Evolutionary conservation across 35 echinoderm and acorn worm genomes (phyloP).

Genomic region (Ophioderma brevispina): DNA sequence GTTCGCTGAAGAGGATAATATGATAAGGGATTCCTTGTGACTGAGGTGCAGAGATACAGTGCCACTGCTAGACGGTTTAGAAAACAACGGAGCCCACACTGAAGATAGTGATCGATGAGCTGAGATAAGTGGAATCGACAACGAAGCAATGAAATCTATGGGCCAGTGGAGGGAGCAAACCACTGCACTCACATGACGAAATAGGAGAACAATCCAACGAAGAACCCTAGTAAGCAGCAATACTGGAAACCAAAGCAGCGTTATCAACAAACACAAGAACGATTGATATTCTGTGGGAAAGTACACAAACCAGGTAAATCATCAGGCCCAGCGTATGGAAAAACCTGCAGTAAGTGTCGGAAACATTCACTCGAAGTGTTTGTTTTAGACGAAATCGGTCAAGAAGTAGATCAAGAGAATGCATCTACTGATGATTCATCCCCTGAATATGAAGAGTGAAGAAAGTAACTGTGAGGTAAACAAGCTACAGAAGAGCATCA

Average conservation of each 20-base stretch:
- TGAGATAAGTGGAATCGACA: slow-evolving; percentile 16
- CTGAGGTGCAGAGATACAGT: slow-evolving; percentile 15
- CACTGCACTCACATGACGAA: not conserved
- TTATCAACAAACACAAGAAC: not conserved
- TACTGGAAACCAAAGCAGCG: not conserved
- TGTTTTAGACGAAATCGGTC: not conserved
- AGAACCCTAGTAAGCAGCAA: not conserved
- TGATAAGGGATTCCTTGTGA: slow-evolving; percentile 51
- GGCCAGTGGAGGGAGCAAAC: not conserved
- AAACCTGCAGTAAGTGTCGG: not conserved
- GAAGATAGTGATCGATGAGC: slow-evolving; percentile 11
- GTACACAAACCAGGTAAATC: not conserved
- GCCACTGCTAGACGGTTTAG: slow-evolving; percentile 19
- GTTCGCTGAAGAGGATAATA: too few species aligned
- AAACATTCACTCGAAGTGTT: not conserved
- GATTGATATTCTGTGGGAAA: not conserved
- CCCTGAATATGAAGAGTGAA: not conserved
- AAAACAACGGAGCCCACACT: too few species aligned
- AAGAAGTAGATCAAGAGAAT: not conserved
- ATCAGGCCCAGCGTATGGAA: too few species aligned
- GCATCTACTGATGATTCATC: not conserved
- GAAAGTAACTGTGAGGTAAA: not conserved
- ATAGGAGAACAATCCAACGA: not conserved
- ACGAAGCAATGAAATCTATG: not conserved
- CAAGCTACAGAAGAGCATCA: too few species aligned